A percentile compares a stretch with the other conserved stretches of the same genome.
These are phyloP conservation scores for Metopia argyrocephala DNA, from an alignment of 2,888 invertebrate genomes.

Conservation along the genomic window DNA sequence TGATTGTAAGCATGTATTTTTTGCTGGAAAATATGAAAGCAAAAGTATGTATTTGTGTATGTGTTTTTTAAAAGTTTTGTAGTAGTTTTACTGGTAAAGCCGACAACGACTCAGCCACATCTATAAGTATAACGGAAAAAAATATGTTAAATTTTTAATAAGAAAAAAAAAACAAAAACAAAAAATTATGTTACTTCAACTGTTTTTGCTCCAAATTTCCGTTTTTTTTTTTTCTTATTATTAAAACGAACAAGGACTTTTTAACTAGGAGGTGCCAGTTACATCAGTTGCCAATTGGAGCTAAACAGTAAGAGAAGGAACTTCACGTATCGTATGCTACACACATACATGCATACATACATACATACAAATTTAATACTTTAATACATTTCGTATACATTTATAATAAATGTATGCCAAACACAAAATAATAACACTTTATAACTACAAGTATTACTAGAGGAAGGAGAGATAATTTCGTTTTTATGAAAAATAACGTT, in stretches of 20 bases:
- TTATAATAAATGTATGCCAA: conserved; percentile 7
- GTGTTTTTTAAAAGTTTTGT: not conserved
- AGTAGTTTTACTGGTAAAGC: not conserved
- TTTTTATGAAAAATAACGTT: not conserved
- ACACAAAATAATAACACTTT: conserved; percentile 11
- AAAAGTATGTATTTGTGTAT: not conserved
- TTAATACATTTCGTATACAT: not conserved
- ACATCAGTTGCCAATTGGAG: conserved; percentile 63
- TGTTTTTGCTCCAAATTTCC: not conserved
- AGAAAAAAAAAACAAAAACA: conserved; percentile 26
- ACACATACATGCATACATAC: conserved; percentile 18
- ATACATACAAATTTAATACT: not conserved
- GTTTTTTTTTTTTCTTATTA: conserved; percentile 5
- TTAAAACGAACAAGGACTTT: conserved; percentile 39
- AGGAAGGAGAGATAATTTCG: not conserved
- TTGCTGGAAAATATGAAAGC: not conserved
- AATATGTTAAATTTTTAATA: too few relatives aligned
- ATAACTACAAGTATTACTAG: not conserved
- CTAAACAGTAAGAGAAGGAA: conserved; percentile 32
- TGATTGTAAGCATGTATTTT: not conserved
- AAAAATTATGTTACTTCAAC: conserved; percentile 25
- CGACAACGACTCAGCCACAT: not conserved
- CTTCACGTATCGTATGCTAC: conserved; percentile 36
- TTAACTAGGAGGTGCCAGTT: conserved; percentile 50
- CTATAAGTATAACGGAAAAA: not conserved